Evolutionary conservation across 1,140 invertebrate genomes (phyloP).

Genomic region (Camponotus vicinus): DNA sequence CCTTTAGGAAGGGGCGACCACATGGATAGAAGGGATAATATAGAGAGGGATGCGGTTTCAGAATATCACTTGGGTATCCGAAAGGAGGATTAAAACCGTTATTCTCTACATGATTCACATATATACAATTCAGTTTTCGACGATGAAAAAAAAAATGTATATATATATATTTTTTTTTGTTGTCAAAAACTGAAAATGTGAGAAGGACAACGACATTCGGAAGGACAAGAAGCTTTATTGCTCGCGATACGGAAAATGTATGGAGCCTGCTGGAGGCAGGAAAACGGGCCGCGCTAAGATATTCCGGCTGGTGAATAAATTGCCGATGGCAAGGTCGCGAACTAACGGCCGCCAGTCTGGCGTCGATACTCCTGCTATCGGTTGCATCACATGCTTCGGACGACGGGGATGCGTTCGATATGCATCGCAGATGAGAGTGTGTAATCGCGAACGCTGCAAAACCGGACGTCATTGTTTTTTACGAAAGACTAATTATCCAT

Average conservation of each 20-base stretch:
- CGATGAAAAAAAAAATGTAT: too few relatives aligned
- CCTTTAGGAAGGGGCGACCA: neutral
- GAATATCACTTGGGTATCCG: too few relatives aligned
- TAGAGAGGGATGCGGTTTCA: neutral
- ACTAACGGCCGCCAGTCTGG: constrained; percentile 73
- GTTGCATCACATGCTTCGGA: constrained; percentile 50
- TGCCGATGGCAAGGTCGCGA: constrained; percentile 71
- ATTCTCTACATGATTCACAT: too few relatives aligned
- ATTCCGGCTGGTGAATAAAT: constrained; percentile 69
- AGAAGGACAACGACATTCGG: neutral
- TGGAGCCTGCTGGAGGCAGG: constrained; percentile 43
- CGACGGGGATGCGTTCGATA: constrained; percentile 31
- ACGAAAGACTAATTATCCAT: neutral
- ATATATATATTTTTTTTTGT: neutral
- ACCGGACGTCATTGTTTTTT: neutral
- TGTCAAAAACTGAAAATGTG: neutral
- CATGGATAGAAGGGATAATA: neutral
- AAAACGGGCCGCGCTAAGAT: constrained; percentile 55
- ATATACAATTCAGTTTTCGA: too few relatives aligned
- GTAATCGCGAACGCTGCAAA: neutral
- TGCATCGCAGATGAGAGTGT: neutral
- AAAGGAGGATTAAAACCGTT: neutral
- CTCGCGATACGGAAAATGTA: constrained; percentile 37
- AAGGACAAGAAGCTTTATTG: neutral
- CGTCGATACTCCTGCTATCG: constrained; percentile 68